Percentiles rank a stretch among this genome's conserved stretches.
These are phyloP conservation scores for Melanerpes formicivorus DNA, from an alignment of 2,113 vertebrate genomes.

Conservation along the genomic window DNA sequence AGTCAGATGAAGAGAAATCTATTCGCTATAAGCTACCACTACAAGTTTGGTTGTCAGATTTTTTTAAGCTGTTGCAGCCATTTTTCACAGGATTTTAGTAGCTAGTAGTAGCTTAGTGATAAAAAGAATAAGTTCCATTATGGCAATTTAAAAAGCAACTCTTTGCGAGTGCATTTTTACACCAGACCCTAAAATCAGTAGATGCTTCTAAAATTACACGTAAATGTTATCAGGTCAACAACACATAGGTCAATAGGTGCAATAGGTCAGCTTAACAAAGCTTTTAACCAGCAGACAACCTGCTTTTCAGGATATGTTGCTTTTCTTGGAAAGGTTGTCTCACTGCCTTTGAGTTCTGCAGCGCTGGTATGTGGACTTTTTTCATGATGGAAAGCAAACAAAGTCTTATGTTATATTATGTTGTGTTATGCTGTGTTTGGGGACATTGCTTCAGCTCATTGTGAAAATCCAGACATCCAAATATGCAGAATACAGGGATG, in stretches of 20 bases:
- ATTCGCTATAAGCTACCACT: neutral
- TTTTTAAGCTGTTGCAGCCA: conserved; percentile 9
- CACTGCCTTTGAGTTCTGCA: neutral
- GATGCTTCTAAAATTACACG: neutral
- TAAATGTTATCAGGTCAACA: neutral
- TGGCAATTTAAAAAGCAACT: neutral
- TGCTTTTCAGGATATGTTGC: neutral
- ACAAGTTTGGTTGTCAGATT: neutral
- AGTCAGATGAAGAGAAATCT: neutral
- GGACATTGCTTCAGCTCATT: neutral
- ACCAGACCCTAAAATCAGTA: neutral
- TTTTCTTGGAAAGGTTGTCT: neutral
- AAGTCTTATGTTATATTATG: neutral
- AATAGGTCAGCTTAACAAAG: conserved; percentile 9
- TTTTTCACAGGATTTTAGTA: conserved; percentile 32
- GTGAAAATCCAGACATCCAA: neutral
- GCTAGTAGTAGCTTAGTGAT: conserved; percentile 23
- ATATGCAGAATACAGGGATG: neutral
- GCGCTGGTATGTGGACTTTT: neutral
- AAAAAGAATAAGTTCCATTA: conserved; percentile 27
- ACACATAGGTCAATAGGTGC: neutral
- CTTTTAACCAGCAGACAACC: neutral
- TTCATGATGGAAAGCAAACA: neutral
- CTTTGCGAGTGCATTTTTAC: conserved; percentile 10
- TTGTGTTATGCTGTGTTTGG: neutral